A percentile compares a stretch with the other conserved stretches of the same genome.
phyloP scores from a whole-genome alignment of 1,140 invertebrate species.

The Adelges cooleyi region DNA sequence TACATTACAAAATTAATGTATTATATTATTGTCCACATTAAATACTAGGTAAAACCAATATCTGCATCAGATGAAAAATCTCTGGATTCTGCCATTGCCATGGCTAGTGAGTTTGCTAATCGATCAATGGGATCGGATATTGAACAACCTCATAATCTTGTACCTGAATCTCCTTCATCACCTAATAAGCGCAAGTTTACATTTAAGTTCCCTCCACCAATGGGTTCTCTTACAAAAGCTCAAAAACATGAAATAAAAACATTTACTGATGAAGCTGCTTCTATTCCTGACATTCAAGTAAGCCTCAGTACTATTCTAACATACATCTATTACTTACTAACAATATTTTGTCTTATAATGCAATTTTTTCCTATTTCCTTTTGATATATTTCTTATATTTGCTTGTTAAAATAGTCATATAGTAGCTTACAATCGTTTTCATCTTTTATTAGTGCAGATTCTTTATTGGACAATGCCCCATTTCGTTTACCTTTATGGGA shows the following conservation, averaged over 20 bases:
- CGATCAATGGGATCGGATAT: slow-evolving; percentile 56
- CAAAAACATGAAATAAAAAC: slow-evolving; percentile 62
- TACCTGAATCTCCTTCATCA: slow-evolving; percentile 58
- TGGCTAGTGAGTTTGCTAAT: slow-evolving; percentile 83
- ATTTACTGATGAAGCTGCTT: slow-evolving; percentile 79
- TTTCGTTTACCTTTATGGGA: slow-evolving; percentile 56
- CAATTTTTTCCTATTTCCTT: background rate
- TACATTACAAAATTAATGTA: background rate
- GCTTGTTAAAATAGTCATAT: slow-evolving; percentile 39
- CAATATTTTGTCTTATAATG: slow-evolving; percentile 2
- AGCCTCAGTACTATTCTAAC: slow-evolving; percentile 24
- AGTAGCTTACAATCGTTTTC: slow-evolving; percentile 45
- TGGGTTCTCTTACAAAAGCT: slow-evolving; percentile 40
- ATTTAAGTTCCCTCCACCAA: slow-evolving; percentile 61
- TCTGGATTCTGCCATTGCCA: slow-evolving; percentile 83
- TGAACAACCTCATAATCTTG: slow-evolving; percentile 36
- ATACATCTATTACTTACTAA: background rate
- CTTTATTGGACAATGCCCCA: slow-evolving; percentile 36
- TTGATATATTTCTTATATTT: slow-evolving; percentile 1
- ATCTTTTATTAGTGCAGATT: slow-evolving; percentile 41
- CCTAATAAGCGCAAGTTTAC: slow-evolving; percentile 76
- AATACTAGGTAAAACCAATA: slow-evolving; percentile 81
- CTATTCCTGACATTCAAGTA: slow-evolving; percentile 81
- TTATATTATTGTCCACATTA: slow-evolving; percentile 31
- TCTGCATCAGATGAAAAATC: slow-evolving; percentile 85